Base-by-base conservation (phyloP, 1,140 invertebrate species). In the Laupala kohalensis region DNA sequence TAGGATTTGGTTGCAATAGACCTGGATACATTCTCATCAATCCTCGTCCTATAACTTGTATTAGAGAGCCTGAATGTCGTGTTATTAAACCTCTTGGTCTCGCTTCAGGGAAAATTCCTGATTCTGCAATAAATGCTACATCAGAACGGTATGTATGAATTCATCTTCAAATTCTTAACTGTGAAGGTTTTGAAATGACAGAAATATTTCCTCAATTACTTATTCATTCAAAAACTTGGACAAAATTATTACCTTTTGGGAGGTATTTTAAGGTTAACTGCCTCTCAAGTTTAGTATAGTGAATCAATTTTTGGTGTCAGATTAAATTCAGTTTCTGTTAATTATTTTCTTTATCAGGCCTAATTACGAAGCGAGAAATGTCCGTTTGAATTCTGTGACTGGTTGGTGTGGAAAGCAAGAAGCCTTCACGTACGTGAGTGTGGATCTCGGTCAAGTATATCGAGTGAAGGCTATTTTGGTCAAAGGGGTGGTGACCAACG, bases 381-480 rank as follows among this genome's bases (percentile, higher is more conserved):
- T 96, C 4, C 85, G 94, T n/a, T 79, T 97, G 13, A 95, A 95
- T 78, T 95, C 94, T 2, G 93, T 94, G 3, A 97, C 95, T 66
- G 95, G 94, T 53, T 97, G 95, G 95, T 97, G 95, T 82, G 93
- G 92, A 26, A 92, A 93, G 79, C 90, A 94, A 82, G 94, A 96
- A 83, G 92, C 95, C 9, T 97, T 98, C 76, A 96, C 95, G 1
- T 97, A 96, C 77, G 92, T 97, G 19, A 96, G 91, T 76, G 93
- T 98, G 13, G 95, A 98, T 81, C 84, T 98, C 67, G 95, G 95
- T 68, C 89, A 91, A 81, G 89, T 96, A 15, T 92, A 90, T 77
- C 85, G 94, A 76, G 91, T 98, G 0, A 97, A 96, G 82, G 92
- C 92, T 4, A 94, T 96, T 75, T 81, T 96, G 26, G 92, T 96